phyloP scores from a whole-genome alignment of 2,113 vertebrate species.

The Tetraodon nigroviridis region DNA sequence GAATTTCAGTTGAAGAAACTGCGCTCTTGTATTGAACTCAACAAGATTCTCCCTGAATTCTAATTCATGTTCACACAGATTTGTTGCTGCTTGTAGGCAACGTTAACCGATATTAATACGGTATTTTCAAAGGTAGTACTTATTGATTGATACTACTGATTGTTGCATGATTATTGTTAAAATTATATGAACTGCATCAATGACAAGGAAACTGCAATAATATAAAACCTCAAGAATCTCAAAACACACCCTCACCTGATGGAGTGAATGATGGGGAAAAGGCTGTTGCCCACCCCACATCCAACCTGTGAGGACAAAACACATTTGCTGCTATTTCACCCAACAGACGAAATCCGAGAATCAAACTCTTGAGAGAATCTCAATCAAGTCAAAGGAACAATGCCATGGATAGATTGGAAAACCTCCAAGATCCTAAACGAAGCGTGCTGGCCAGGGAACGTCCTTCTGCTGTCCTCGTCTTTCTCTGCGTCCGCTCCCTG shows the following conservation, averaged over 20 bases:
- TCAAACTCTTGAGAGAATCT: not conserved
- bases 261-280: conserved; percentile 84
- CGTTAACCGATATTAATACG: too few species aligned
- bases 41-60: too few species aligned
- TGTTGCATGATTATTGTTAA: not conserved
- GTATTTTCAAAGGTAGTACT: not conserved
- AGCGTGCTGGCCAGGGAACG: conserved; percentile 80
- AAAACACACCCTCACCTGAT: conserved; percentile 73
- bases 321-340: not conserved
- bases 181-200: not conserved
- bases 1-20: too few species aligned
- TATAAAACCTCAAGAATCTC: not conserved
- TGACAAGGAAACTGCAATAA: not conserved
- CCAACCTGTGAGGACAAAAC: conserved; percentile 77
- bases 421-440: conserved; percentile 89
- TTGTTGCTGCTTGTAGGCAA: too few species aligned
- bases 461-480: conserved; percentile 9
- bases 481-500: conserved; percentile 1
- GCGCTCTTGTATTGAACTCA: too few species aligned
- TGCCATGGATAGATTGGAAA: conserved; percentile 26
- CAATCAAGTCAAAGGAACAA: conserved; percentile 1
- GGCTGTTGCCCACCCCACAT: conserved; percentile 91
- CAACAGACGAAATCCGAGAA: not conserved
- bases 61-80: too few species aligned
- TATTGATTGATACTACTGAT: not conserved